Evolutionary conservation across 2,113 vertebrate genomes (phyloP), one percentile per base, ranked within the genome.

Genomic region (Hippocampus guttulatus): DNA sequence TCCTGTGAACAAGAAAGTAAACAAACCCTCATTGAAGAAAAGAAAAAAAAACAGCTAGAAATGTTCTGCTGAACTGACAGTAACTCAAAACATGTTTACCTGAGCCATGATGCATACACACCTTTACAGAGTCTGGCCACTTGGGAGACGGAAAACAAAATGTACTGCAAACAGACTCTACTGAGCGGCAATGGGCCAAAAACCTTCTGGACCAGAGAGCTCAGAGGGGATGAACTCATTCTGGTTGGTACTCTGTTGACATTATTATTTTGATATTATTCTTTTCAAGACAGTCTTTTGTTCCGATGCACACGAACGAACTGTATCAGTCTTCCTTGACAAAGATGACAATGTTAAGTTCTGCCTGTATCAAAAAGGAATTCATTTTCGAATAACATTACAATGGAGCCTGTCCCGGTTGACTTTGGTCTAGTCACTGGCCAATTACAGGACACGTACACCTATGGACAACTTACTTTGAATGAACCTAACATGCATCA

Each of bases 101-200:
- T 3, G n/a, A 47, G 63, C 45, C 63, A 27, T 25, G 63, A 45
- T 47, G 21, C 14, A 27, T 65, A 72, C 7, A 16, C 47, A 74
- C 70, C 88, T 78, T 78, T 38, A 30, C 93, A 99, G 97, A 99
- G 97, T 82, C 88, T 98, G 88, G 91, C 95, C 79, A 95, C 94
- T 66, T 99, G 96, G 96, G 97, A 99, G 87, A 95, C 91, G 0
- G 95, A 97, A 88, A 97, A 96, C 89, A 99, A 99, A 91, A 96
- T 99, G 69, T 92, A 91, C 84, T 98, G 97, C 91, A 94, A 92
- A 73, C 97, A 99, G 89, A 96, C 94, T 67, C 94, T 98, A 0
- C 67, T 95, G 73, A 96, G 95, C 2, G 96, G 95, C 43, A 89
- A 89, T 0, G 95, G 96, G 21, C 96, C 96, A 14, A 96, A 96